Percentiles rank a stretch among this genome's conserved stretches.
These are phyloP conservation scores for Meandrusa payeni DNA, from an alignment of 2,888 invertebrate species.

Conservation along the genomic window DNA sequence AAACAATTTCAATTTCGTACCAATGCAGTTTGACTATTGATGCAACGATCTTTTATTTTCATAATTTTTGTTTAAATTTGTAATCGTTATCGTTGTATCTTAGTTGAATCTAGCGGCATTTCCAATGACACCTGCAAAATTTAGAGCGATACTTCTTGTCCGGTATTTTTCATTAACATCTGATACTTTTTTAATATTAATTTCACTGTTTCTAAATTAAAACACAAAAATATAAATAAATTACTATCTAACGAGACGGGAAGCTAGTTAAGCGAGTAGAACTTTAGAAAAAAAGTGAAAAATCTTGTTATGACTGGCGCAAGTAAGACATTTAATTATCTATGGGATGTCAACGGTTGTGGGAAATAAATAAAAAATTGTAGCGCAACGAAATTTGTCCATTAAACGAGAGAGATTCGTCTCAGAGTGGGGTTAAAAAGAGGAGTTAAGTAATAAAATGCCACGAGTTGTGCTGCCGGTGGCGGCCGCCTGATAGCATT, in stretches of 20 bases:
- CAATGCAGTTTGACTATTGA: too few relatives aligned
- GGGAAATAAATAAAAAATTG: slow-evolving; percentile 22
- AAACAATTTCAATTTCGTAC: not conserved
- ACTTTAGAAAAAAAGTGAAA: slow-evolving; percentile 1
- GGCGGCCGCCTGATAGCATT: slow-evolving; percentile 44
- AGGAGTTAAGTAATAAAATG: slow-evolving; percentile 35
- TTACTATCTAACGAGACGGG: slow-evolving; percentile 2
- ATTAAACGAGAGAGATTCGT: slow-evolving; percentile 23
- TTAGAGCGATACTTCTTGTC: too few relatives aligned
- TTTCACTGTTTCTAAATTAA: too few relatives aligned
- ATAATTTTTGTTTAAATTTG: too few relatives aligned
- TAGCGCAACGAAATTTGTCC: slow-evolving; percentile 19
- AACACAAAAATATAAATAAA: not conserved
- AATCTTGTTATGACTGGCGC: slow-evolving; percentile 7
- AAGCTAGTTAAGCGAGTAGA: slow-evolving; percentile 4
- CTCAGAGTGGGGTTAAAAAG: slow-evolving; percentile 27
- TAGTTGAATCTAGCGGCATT: too few relatives aligned
- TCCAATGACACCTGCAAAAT: too few relatives aligned
- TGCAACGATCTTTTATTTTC: too few relatives aligned
- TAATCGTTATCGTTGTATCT: too few relatives aligned
- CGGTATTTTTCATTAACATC: too few relatives aligned
- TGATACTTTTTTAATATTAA: too few relatives aligned
- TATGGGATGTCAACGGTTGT: slow-evolving; percentile 22
- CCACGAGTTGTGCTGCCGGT: slow-evolving; percentile 34
- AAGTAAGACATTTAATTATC: slow-evolving; percentile 25